Base-by-base conservation (phyloP, 2,797 vertebrate genomes). In the Alosa sapidissima region DNA sequence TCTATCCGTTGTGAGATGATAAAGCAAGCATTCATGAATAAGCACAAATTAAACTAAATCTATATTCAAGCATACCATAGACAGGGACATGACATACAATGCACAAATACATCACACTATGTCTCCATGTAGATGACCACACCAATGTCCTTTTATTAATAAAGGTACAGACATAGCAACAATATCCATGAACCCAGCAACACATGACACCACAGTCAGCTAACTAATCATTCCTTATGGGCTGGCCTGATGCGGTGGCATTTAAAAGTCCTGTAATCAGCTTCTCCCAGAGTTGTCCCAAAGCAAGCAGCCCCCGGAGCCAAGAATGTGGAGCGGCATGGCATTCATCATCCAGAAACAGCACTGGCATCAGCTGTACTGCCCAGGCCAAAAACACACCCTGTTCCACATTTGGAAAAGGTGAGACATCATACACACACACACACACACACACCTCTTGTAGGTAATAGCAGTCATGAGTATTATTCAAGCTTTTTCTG, bases 271-370 rank as follows among this genome's bases (percentile, higher is more conserved):
- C 72, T 2, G 41, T 78, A 45, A 78, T 78, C 72, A 78, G 72
- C 16, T 21, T 19, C 41, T 47, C 16, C 14, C 72, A 45, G 72
- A 21, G 41, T 16, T 78, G 72, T 78, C 72, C 41, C 41, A 78
- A 47, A 78, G 72, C 41, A 21, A 78, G 36, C 8, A 21, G 41
- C 14, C 16, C 72, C 72, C 41, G 45, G 72, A 47, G 72, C 72
- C 72, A 78, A 78, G 41, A 78, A 45, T 47, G 36, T 47, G 72
- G 16, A 47, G 72, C 21, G 72, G 72, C 72, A 47, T 45, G 72
- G 72, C 72, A 78, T 45, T 78, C 72, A 78, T 78, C 41, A 78
- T 47, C 72, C 72, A 78, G 21, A 47, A 78, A 78, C 36, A 78
- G 72, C 41, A 78, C 36, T 47, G 16, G 36, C 41, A 47, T 78